These are phyloP conservation scores for Gryon sp. DNA, from an alignment of 1,140 invertebrate species.

Conservation along the genomic window DNA sequence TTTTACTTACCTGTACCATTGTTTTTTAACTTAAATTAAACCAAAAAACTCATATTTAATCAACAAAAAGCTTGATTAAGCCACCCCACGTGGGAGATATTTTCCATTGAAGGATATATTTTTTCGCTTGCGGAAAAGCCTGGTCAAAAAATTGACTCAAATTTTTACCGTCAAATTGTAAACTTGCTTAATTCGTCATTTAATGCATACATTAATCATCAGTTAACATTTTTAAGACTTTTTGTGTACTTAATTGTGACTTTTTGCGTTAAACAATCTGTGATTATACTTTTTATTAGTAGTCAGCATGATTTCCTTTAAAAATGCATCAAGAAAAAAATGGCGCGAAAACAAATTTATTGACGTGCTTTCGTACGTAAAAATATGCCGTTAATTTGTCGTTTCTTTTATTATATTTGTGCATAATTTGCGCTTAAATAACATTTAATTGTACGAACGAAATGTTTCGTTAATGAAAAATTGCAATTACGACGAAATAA, in stretches of 20 bases:
- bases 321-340: slow-evolving; percentile 58
- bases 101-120: slow-evolving; percentile 79
- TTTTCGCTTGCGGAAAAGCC: slow-evolving; percentile 77
- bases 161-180: slow-evolving; percentile 52
- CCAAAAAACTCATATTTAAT: slow-evolving; percentile 78
- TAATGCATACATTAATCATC: slow-evolving; percentile 19
- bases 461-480: not conserved
- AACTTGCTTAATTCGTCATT: slow-evolving; percentile 34
- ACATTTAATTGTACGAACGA: not conserved
- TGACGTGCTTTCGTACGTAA: slow-evolving; percentile 56
- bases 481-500: not conserved
- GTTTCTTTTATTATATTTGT: slow-evolving; percentile 1
- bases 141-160: slow-evolving; percentile 71
- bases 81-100: slow-evolving; percentile 79
- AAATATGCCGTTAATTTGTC: slow-evolving; percentile 17
- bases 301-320: slow-evolving; percentile 60
- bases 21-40: slow-evolving; percentile 76
- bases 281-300: slow-evolving; percentile 47
- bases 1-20: slow-evolving; percentile 78
- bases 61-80: slow-evolving; percentile 79
- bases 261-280: slow-evolving; percentile 14
- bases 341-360: slow-evolving; percentile 66
- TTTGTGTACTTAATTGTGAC: not conserved
- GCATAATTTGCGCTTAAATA: slow-evolving; percentile 1
- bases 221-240: slow-evolving; percentile 33